phyloP scores from a whole-genome alignment of 2,113 vertebrate species.

The Danionella cerebrum region DNA sequence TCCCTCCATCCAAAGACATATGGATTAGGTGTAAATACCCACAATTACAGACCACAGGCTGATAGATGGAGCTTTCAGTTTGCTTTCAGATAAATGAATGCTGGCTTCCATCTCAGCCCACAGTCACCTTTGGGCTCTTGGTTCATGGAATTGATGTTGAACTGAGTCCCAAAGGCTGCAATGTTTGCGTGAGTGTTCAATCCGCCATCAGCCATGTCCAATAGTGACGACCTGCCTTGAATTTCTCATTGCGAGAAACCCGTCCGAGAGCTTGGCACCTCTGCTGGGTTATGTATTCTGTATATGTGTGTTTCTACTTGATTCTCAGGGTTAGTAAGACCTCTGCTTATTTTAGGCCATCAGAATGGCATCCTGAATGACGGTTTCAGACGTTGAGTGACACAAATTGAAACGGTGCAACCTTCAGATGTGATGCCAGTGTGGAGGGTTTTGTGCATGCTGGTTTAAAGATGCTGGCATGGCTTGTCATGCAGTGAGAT shows the following conservation, averaged over 20 bases:
- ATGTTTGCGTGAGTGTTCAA: neutral
- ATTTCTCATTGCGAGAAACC: too few relatives aligned
- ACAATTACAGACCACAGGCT: constrained; percentile 8
- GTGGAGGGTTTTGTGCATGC: neutral
- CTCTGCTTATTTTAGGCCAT: constrained; percentile 17
- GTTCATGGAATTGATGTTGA: constrained; percentile 69
- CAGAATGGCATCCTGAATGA: neutral
- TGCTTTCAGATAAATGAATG: constrained; percentile 11
- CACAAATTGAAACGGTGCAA: constrained; percentile 12
- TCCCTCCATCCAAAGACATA: neutral
- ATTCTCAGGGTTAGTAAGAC: constrained; percentile 1
- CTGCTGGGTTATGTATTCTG: neutral
- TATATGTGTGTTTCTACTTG: neutral
- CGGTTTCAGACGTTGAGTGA: neutral
- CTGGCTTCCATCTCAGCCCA: constrained; percentile 58
- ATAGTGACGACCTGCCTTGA: neutral
- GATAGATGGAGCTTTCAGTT: too few relatives aligned
- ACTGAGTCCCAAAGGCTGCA: constrained; percentile 62
- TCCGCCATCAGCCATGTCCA: constrained; percentile 9
- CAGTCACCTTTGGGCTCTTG: constrained; percentile 59
- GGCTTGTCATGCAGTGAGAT: constrained; percentile 9
- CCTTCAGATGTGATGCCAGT: constrained; percentile 2
- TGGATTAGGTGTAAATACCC: neutral
- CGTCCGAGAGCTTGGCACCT: too few relatives aligned
- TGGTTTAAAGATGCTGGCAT: constrained; percentile 15